Conservation (phyloP, 2,113 vertebrate genomes). For the Cryptoleucopteryx plumbea region DNA sequence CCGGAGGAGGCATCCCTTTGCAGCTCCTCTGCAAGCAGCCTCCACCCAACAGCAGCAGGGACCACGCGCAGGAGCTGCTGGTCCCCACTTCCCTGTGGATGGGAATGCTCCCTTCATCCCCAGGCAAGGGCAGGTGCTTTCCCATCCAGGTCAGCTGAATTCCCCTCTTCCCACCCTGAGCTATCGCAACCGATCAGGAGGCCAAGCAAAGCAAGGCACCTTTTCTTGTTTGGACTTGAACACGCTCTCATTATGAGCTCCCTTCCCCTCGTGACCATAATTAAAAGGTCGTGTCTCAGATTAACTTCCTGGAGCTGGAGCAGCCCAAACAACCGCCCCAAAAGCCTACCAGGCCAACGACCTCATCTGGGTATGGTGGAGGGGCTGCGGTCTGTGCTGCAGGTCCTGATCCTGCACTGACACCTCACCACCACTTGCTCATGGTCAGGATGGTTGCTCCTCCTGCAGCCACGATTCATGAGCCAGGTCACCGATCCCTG, state of each 20-base stretch:
- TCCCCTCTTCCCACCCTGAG: neutral
- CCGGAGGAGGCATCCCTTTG: neutral
- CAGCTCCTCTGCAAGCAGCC: neutral
- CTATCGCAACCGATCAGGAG: neutral
- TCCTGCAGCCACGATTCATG: neutral
- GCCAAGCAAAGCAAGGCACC: neutral
- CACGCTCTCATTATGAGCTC: neutral
- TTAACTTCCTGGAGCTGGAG: neutral
- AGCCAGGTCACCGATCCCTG: neutral
- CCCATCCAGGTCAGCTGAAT: neutral
- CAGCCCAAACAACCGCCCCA: neutral
- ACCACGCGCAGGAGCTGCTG: neutral
- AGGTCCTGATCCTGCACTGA: neutral
- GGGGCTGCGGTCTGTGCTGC: neutral
- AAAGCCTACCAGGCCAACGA: neutral
- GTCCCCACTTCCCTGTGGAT: neutral
- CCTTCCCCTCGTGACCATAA: neutral
- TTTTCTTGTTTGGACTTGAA: neutral
- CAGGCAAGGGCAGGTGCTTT: neutral
- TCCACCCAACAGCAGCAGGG: neutral
- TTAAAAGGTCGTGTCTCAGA: neutral
- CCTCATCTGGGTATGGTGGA: fast-evolving
- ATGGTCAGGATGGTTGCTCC: neutral
- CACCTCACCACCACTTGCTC: neutral
- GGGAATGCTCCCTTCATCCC: neutral